Evolutionary conservation across 2,888 invertebrate species (phyloP).

Genomic region (Eulithis prunata): DNA sequence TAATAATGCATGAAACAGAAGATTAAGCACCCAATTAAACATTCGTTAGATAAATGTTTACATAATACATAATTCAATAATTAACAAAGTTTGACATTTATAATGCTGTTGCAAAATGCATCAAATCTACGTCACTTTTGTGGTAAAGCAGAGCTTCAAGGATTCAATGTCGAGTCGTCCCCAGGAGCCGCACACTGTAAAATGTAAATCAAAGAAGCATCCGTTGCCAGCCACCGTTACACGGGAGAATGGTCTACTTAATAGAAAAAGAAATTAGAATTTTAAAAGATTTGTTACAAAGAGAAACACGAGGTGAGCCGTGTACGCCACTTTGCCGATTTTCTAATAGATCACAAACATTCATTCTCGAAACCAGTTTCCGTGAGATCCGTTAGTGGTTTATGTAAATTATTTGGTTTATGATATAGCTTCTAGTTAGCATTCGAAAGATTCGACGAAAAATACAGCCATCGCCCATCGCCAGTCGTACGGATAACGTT

Average conservation of each 20-base stretch:
- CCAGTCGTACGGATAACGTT: constrained; percentile 52
- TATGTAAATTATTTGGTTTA: constrained; percentile 81
- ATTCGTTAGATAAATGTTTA: constrained; percentile 1
- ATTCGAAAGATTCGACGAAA: constrained; percentile 69
- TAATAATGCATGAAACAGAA: background rate
- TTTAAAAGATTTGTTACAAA: constrained; percentile 63
- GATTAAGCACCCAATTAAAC: background rate
- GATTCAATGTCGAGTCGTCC: constrained; percentile 11
- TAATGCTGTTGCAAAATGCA: background rate
- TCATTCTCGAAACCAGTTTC: constrained; percentile 77
- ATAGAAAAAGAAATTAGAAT: constrained; percentile 69
- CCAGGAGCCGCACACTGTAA: constrained; percentile 15
- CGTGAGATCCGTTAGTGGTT: constrained; percentile 82
- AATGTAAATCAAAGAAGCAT: constrained; percentile 57
- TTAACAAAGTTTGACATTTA: no score
- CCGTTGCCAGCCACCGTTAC: constrained; percentile 51
- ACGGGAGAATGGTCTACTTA: constrained; percentile 53
- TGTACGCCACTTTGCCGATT: constrained; percentile 66
- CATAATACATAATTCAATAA: background rate
- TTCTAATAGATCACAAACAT: constrained; percentile 83
- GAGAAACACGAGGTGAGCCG: constrained; percentile 55
- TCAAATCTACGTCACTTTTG: background rate
- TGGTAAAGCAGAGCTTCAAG: constrained; percentile 2
- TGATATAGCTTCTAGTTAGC: constrained; percentile 75
- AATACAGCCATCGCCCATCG: constrained; percentile 48